Base-by-base conservation (phyloP, 1,140 invertebrate species). In the Harlomillsia oculata region DNA sequence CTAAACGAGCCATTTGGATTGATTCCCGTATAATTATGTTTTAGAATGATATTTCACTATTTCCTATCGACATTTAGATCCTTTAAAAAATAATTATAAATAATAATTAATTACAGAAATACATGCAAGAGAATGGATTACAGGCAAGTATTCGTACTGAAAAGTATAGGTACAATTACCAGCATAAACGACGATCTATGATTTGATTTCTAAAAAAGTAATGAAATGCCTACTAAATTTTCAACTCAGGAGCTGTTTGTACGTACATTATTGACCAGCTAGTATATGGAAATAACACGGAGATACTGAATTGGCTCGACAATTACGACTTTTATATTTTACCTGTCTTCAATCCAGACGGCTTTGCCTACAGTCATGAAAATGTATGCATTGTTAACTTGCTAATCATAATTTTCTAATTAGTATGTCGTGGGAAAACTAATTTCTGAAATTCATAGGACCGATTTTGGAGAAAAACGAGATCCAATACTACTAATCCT, bases 401-500 rank as follows among this genome's bases (percentile, higher is more conserved):
- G 20, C 8, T 21, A 51, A 41, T 36, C 11, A 34, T n/a, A 89
- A 68, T 89, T 79, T 69, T 80, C 78, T 46, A 80, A 75, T 65
- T 80, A 83, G n/a, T n/a, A 34, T 9, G 53, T 90, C 85, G 87
- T 82, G 82, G 25, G 75, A 75, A 18, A 77, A 79, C 54, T 89
- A 34, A 9, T 8, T 8, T n/a, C 8, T 34, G n/a, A 34, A 45
- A 21, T 16, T 23, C 36, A 13, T 32, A 48, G 45, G 45, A 48
- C 25, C 45, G 45, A 8, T 48, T 48, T 21, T 48, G 45, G 45
- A 30, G 45, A 20, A 48, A 57, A 36, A 57, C 55, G 1, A 16
- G 59, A 3, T 60, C 59, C 4, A 40, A 23, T 20, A 34, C 37
- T 13, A 13, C 88, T 71, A 86, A 26, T 3, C 1, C 36, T 36